Percentiles rank a stretch among this genome's conserved stretches.
These are phyloP conservation scores for Amiota mariae DNA, from an alignment of 2,888 invertebrate genomes.

Conservation along the genomic window DNA sequence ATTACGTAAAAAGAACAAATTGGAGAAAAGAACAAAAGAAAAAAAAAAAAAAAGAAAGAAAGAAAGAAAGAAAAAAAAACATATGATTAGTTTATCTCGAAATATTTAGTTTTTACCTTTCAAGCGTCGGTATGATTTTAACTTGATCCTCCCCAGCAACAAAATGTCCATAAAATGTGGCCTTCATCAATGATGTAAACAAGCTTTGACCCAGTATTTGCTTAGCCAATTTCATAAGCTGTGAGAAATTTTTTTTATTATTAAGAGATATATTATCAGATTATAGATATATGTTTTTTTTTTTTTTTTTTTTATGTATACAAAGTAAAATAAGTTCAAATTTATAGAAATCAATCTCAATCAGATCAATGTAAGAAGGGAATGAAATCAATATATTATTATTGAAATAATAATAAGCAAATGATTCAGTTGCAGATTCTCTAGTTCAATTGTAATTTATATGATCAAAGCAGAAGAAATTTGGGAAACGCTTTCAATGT, in stretches of 20 bases:
- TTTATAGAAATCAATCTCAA: too few relatives aligned
- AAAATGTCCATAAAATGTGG: slow-evolving; percentile 98
- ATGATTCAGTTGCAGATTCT: too few relatives aligned
- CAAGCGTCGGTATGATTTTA: slow-evolving; percentile 88
- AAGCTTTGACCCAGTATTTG: slow-evolving; percentile 85
- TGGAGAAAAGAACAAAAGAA: slow-evolving; percentile 21
- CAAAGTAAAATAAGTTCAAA: too few relatives aligned
- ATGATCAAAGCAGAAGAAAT: too few relatives aligned
- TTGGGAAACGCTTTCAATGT: too few relatives aligned
- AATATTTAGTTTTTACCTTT: slow-evolving; percentile 75
- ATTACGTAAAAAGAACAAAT: slow-evolving; percentile 38
- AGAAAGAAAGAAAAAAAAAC: slow-evolving; percentile 56
- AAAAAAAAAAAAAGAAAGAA: slow-evolving; percentile 43
- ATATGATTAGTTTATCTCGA: slow-evolving; percentile 61
- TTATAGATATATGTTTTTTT: too few relatives aligned
- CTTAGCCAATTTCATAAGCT: slow-evolving; percentile 89
- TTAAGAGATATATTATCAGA: slow-evolving; percentile 27
- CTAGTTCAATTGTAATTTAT: too few relatives aligned
- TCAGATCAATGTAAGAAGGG: too few relatives aligned
- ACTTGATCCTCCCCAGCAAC: slow-evolving; percentile 96
- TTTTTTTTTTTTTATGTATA: too few relatives aligned
- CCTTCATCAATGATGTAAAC: slow-evolving; percentile 90
- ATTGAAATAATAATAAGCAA: too few relatives aligned
- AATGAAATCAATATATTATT: too few relatives aligned
- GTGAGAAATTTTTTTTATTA: slow-evolving; percentile 54